Base-by-base conservation (phyloP, 2,113 vertebrate species). In the Nematolebias whitei region DNA sequence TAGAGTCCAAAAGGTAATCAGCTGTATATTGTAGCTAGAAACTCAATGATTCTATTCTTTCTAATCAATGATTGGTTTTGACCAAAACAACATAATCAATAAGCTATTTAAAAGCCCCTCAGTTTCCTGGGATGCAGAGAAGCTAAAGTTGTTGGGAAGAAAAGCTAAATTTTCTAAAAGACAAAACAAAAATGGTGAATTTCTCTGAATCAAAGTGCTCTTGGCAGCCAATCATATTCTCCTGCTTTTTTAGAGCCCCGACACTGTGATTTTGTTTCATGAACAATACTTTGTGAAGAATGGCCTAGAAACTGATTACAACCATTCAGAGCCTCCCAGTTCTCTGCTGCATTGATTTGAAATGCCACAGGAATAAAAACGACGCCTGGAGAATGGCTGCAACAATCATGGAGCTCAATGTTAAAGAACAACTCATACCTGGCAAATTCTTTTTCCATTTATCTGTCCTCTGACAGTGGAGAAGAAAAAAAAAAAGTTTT, bases 281-380 rank as follows among this genome's bases (percentile, higher is more conserved):
- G 58, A 59, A 65, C 72, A 71, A 75, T 61, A 29, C 49, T 32
- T 35, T 41, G 39, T 76, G 50, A 23, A 49, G 55, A 74, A 71
- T 38, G 55, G 75, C 64, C 3, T 1, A 58, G 43, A 74, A 74
- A 63, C 52, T 82, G 76, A 83, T 82, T 80, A 70, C 41, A 43
- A 55, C 43, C 54, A 73, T 82, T 80, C 68, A 80, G 48, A 73
- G 68, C 39, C 19, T 63, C 68, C 57, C 22, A 18, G 48, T 53
- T 66, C 29, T 63, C 54, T 1, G 1, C 68, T 48, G 5, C 32
- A 68, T 65, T 84, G 66, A 82, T 82, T 77, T 71, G 50, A 78
- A 76, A 75, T n/a, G 41, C 49, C 39, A 23, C 57, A 12, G 40
- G 44, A 45, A 45, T 38, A 39, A 70, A 64, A 52, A 29, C 26